Base-by-base conservation (phyloP, 2,113 vertebrate species). In the Eulemur macaco region DNA sequence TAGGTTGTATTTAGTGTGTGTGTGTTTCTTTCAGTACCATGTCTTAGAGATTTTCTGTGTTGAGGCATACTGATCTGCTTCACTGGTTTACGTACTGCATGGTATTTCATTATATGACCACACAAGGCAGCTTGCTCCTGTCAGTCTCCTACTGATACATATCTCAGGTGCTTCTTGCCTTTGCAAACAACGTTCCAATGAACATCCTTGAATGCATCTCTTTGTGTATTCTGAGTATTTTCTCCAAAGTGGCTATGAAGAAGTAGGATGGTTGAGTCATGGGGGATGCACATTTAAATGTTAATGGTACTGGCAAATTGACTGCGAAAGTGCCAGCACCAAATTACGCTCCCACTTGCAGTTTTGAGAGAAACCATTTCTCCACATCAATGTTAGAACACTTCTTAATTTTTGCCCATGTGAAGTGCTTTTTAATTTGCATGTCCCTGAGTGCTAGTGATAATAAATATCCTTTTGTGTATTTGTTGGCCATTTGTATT, bases 301-400 rank as follows among this genome's bases (percentile, higher is more conserved):
- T 54, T 76, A 94, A 52, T 78, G 47, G 14, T 58, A 68, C 37
- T 37, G 52, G 47, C 20, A 91, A 83, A 86, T 84, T 66, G 29
- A 34, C 74, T 63, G 86, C 13, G 1, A 71, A 85, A 76, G 25
- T 47, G 23, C 14, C 45, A 50, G 10, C 34, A 39, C n/a, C 23
- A 90, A 93, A 92, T 96, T 84, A 71, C 39, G 23, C 15, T 88
- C 27, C 66, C 1, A 34, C 1, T 52, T 37, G 64, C 23, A 13
- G 45, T 45, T 94, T 74, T 80, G n/a, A 97, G 58, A 81, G 17
- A 20, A 87, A 76, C 18, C 52, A 39, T 93, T 86, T 95, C n/a
- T 50, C 31, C 71, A 60, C 27, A 52, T 84, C 89, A 64, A 10
- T 74, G 47, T 88, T 71, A 94, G 54, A 25, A 56, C 47, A 54